Percentiles rank a stretch among this genome's conserved stretches.
phyloP scores from a whole-genome alignment of 2,888 invertebrate genomes.

The Noctuana brunneofusca region DNA sequence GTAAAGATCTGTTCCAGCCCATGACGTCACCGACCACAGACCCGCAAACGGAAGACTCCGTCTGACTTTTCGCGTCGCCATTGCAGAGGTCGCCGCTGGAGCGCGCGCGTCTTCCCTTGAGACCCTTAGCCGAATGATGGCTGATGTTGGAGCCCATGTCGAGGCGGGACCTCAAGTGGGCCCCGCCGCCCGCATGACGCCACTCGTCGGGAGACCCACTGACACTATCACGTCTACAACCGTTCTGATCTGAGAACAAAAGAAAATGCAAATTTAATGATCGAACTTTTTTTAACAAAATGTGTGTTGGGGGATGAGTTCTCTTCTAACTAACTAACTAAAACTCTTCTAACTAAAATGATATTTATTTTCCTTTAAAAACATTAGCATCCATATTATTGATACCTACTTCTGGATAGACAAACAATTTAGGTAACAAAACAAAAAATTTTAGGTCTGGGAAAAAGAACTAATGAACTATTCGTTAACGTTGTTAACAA shows the following conservation, averaged over 20 bases:
- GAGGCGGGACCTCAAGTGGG: slow-evolving; percentile 77
- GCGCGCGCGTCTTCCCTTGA: slow-evolving; percentile 87
- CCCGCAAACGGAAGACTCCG: slow-evolving; percentile 77
- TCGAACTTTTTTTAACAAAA: neutral
- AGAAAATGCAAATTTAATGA: neutral
- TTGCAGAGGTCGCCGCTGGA: slow-evolving; percentile 90
- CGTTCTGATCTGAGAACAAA: slow-evolving; percentile 55
- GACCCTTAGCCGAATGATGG: slow-evolving; percentile 88
- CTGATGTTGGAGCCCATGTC: slow-evolving; percentile 91
- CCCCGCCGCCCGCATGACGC: slow-evolving; percentile 72
- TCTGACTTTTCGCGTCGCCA: slow-evolving; percentile 78
- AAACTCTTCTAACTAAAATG: no score
- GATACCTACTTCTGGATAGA: no score
- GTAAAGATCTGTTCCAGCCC: slow-evolving; percentile 84
- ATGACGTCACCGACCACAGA: slow-evolving; percentile 78
- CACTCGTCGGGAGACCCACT: slow-evolving; percentile 53
- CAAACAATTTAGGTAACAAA: no score
- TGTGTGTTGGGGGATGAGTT: neutral
- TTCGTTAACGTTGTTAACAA: no score
- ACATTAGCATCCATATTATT: no score
- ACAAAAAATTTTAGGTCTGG: no score
- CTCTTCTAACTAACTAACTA: no score
- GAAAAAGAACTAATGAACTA: no score
- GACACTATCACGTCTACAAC: slow-evolving; percentile 47
- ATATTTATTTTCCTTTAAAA: no score